Conservation (phyloP, 2,888 invertebrate genomes). For the Neocrepidodera transversa region DNA sequence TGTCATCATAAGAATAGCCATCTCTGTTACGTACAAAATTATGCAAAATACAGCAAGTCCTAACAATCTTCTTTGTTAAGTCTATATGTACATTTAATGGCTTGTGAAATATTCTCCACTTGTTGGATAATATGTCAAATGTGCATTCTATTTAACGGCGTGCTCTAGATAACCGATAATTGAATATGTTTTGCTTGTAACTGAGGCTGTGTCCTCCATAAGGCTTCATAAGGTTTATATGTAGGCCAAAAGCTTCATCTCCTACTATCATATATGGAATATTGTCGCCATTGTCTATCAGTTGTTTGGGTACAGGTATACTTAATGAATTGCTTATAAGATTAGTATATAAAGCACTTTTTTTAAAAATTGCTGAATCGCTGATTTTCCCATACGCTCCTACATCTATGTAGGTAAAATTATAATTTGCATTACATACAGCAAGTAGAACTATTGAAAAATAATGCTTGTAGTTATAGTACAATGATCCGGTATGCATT, state of each 20-base stretch:
- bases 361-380: too few relatives aligned
- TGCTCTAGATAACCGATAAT: neutral
- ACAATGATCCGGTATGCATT: too few relatives aligned
- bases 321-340: too few relatives aligned
- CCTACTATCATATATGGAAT: neutral
- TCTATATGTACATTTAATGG: neutral
- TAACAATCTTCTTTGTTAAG: too few relatives aligned
- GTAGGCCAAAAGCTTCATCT: neutral
- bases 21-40: neutral
- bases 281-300: too few relatives aligned
- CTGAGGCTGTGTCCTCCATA: neutral
- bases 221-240: neutral
- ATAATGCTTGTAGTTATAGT: too few relatives aligned
- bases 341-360: too few relatives aligned
- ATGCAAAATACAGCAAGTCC: too few relatives aligned
- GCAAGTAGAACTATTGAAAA: too few relatives aligned
- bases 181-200: neutral
- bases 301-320: too few relatives aligned
- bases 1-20: too few relatives aligned
- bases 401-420: neutral
- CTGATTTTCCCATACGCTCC: neutral
- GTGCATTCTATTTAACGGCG: neutral
- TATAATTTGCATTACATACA: too few relatives aligned
- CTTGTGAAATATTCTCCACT: neutral
- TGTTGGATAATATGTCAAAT: neutral